Evolutionary conservation across 2,113 vertebrate genomes (phyloP).

Genomic region (Copsychus sechellarum): DNA sequence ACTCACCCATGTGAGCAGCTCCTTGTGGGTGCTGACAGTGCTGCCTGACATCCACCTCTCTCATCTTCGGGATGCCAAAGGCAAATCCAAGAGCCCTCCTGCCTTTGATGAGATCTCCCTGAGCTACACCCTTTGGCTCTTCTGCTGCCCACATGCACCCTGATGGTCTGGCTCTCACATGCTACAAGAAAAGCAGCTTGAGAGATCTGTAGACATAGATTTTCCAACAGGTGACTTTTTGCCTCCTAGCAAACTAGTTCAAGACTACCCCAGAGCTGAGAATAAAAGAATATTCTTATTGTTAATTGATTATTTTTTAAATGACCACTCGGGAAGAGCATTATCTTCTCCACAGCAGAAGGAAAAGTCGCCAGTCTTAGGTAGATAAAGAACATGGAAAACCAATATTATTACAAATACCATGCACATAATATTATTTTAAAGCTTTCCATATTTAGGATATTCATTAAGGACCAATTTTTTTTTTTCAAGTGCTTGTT

Average conservation of each 20-base stretch:
- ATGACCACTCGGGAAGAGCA: not conserved
- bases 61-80: not conserved
- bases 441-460: not conserved
- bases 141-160: not conserved
- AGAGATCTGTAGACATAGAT: not conserved
- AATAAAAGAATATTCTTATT: not conserved
- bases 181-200: not conserved
- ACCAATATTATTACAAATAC: not conserved
- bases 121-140: not conserved
- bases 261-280: not conserved
- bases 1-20: not conserved
- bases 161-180: not conserved
- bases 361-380: not conserved
- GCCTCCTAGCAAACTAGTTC: not conserved
- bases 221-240: not conserved
- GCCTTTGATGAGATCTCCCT: not conserved
- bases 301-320: not conserved
- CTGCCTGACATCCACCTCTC: accelerated
- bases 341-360: not conserved
- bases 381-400: not conserved
- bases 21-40: accelerated
- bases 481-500: not conserved
- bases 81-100: not conserved
- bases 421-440: not conserved
- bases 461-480: not conserved